Evolutionary conservation across 2,113 vertebrate genomes (phyloP).

Genomic region (Peromyscus maniculatus): DNA sequence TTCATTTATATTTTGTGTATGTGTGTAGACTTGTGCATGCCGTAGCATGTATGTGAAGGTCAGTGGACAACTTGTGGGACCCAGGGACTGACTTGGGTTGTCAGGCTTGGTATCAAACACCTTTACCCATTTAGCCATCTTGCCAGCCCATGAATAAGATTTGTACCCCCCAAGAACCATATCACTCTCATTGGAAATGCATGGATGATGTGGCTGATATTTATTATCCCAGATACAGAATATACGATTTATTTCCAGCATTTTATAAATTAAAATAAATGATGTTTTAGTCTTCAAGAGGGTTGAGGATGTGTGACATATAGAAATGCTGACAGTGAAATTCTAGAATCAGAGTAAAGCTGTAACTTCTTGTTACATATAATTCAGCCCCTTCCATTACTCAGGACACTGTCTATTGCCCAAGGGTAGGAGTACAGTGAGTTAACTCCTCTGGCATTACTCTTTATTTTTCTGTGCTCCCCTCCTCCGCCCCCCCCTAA

Average conservation of each 20-base stretch:
- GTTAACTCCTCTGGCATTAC: background rate
- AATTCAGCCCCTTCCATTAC: background rate
- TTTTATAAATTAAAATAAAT: slow-evolving; percentile 24
- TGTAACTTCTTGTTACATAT: background rate
- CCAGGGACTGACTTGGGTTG: background rate
- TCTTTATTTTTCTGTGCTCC: background rate
- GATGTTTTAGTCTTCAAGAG: background rate
- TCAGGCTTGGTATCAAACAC: background rate
- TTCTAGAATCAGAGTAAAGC: background rate
- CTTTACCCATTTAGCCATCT: background rate
- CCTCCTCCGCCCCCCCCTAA: background rate
- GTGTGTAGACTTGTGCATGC: no score
- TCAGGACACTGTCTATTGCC: background rate
- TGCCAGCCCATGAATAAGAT: background rate
- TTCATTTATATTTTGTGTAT: background rate
- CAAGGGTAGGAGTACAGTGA: background rate
- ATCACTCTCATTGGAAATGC: background rate
- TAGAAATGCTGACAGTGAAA: background rate
- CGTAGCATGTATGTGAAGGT: background rate
- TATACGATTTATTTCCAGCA: slow-evolving; percentile 42
- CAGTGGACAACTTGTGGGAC: background rate
- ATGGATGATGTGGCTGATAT: background rate
- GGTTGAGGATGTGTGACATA: background rate
- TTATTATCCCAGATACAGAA: background rate
- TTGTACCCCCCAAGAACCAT: background rate